Percentiles rank a stretch among this genome's conserved stretches.
Conservation (phyloP, 2,888 invertebrate genomes). For the Calameuta idolon region DNA sequence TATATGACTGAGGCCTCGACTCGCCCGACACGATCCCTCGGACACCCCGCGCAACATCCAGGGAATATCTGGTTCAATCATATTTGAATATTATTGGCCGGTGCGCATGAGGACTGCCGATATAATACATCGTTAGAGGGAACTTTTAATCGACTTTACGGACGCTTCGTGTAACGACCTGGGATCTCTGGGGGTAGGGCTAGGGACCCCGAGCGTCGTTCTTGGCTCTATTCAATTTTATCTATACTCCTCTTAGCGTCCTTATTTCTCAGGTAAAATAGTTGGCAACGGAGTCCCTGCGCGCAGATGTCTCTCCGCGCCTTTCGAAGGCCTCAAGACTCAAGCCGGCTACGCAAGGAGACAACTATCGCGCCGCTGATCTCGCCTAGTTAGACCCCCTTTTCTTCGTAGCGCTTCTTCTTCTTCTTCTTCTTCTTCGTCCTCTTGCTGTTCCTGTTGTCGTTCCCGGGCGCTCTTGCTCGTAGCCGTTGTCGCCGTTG, state of each 20-base stretch:
- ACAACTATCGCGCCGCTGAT: constrained; percentile 57
- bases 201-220: too few species aligned
- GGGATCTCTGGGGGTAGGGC: too few species aligned
- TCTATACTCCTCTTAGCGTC: constrained; percentile 15
- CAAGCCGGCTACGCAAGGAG: constrained; percentile 35
- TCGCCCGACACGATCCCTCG: neutral
- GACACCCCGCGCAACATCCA: too few species aligned
- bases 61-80: too few species aligned
- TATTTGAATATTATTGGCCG: too few species aligned
- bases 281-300: constrained; percentile 24
- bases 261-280: constrained; percentile 45
- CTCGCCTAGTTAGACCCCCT: constrained; percentile 60
- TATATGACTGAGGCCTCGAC: neutral
- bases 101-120: too few species aligned
- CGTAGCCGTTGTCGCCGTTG: constrained; percentile 17
- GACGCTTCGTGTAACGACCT: too few species aligned
- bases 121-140: too few species aligned
- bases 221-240: too few species aligned
- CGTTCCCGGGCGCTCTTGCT: constrained; percentile 13
- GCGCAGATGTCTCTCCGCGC: constrained; percentile 38
- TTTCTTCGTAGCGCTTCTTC: constrained; percentile 22
- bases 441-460: constrained; percentile 18
- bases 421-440: constrained; percentile 6
- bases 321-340: constrained; percentile 8
- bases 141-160: too few species aligned